Conservation (phyloP, 2,888 invertebrate genomes). For the Didymodactylos carnosus region DNA sequence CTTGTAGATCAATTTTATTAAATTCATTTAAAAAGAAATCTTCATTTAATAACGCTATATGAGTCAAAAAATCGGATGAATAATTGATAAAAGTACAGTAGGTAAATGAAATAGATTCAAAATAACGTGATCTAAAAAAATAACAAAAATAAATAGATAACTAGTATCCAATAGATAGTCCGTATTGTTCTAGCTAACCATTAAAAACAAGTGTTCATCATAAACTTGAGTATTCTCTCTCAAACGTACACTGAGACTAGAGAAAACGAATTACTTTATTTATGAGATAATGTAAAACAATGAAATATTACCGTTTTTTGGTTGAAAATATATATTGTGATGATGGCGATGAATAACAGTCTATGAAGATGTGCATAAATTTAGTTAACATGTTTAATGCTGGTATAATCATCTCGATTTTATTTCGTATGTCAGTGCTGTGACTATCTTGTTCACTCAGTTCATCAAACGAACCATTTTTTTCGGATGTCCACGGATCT, state of each 20-base stretch:
- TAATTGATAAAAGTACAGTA: neutral
- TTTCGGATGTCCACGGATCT: slow-evolving; percentile 8
- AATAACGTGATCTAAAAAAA: neutral
- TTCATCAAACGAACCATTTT: neutral
- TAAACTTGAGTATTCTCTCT: too few species aligned
- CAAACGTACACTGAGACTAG: too few species aligned
- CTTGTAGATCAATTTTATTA: too few species aligned
- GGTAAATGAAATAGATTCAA: neutral
- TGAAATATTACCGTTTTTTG: neutral
- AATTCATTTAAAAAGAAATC: neutral
- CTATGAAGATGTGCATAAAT: neutral
- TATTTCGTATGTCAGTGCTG: neutral
- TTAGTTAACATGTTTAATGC: neutral
- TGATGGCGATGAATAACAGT: neutral
- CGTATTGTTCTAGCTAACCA: too few species aligned
- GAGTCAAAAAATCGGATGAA: neutral
- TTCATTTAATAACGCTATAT: neutral
- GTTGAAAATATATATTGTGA: neutral
- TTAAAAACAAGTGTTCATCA: too few species aligned
- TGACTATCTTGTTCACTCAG: neutral
- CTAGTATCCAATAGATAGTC: too few species aligned
- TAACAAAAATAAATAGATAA: too few species aligned
- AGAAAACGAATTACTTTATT: neutral
- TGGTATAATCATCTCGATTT: neutral
- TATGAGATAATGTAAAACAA: neutral